phyloP scores from a whole-genome alignment of 2,113 vertebrate species.

The Trematocara zebra region DNA sequence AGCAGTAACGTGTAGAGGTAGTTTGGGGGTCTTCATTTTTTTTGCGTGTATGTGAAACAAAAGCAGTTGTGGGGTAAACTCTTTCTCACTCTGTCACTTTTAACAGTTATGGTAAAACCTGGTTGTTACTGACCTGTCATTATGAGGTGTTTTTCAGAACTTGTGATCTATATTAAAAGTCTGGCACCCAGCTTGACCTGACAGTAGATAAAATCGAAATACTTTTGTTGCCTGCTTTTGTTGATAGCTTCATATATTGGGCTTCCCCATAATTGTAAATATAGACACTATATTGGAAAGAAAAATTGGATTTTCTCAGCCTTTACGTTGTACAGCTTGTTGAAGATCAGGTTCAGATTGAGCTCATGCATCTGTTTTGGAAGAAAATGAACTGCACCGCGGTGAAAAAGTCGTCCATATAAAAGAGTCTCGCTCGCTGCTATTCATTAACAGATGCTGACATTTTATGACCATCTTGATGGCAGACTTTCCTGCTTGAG shows the following conservation, averaged over 20 bases:
- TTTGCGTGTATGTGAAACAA: conserved; percentile 50
- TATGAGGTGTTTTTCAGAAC: neutral
- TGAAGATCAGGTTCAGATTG: neutral
- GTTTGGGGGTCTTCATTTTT: conserved; percentile 67
- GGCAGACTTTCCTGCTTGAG: conserved; percentile 46
- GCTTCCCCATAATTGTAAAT: neutral
- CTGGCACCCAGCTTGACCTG: neutral
- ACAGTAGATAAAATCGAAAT: neutral
- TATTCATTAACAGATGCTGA: conserved; percentile 46
- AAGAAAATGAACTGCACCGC: neutral
- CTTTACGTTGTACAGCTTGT: neutral
- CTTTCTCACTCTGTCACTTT: conserved; percentile 18
- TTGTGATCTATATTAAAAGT: neutral
- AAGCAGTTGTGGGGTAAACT: conserved; percentile 25
- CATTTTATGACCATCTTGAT: conserved; percentile 45
- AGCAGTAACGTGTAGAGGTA: conserved; percentile 43
- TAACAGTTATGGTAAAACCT: neutral
- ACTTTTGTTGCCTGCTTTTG: neutral
- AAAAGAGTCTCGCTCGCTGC: neutral
- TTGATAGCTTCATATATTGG: neutral
- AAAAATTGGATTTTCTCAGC: neutral
- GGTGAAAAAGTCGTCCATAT: neutral
- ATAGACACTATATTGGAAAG: neutral
- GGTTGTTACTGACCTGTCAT: neutral
- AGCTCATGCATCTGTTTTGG: neutral